A percentile compares a stretch with the other conserved stretches of the same genome.
Evolutionary conservation across 2,797 vertebrate species (phyloP).

Genomic region (Odontamblyopus lacepedii): DNA sequence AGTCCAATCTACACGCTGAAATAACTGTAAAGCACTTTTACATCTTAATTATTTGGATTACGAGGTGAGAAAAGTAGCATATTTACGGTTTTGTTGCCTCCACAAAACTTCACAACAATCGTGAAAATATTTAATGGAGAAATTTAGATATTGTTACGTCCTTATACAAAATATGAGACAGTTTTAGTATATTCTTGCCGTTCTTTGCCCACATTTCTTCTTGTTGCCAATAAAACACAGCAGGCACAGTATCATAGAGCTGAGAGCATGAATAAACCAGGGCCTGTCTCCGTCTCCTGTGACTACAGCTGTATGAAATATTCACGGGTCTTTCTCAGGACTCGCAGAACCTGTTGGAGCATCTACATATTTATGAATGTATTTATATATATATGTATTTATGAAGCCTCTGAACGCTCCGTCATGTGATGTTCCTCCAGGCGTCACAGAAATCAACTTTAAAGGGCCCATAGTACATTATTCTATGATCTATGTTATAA

Average conservation of each 20-base stretch:
- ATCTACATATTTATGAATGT: conserved; percentile 1
- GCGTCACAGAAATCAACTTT: background rate
- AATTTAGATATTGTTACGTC: no score
- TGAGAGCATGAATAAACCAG: conserved; percentile 4
- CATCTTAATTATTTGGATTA: no score
- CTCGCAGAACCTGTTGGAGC: conserved; percentile 6
- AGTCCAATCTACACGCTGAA: no score
- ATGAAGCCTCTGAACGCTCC: background rate
- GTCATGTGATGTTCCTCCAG: background rate
- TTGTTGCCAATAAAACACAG: background rate
- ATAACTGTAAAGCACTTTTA: no score
- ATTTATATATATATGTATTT: background rate
- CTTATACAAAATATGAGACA: no score
- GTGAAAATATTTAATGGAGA: no score
- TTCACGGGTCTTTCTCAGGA: background rate
- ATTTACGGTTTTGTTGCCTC: no score
- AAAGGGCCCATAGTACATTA: no score
- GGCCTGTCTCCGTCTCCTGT: background rate
- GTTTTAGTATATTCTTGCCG: no score
- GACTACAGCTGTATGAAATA: conserved; percentile 2
- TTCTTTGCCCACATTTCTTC: background rate
- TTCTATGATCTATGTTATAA: no score
- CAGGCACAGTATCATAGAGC: background rate
- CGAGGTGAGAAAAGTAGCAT: no score
- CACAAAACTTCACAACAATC: no score